Evolutionary conservation across 2,888 invertebrate species (phyloP).

Genomic region (Pegoplata infirma): DNA sequence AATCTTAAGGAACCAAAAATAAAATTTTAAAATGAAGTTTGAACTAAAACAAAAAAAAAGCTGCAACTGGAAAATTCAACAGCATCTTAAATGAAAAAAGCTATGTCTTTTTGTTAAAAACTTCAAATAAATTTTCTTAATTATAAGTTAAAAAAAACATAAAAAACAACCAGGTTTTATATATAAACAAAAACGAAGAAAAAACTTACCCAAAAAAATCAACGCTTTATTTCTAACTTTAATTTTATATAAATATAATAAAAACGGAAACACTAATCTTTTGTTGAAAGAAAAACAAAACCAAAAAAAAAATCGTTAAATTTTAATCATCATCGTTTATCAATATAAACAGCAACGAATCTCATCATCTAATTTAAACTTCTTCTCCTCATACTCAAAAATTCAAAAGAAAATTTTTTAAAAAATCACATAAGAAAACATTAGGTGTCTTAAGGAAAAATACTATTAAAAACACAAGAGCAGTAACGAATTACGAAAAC

Average conservation of each 20-base stretch:
- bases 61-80: not conserved
- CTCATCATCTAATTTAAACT: constrained; percentile 44
- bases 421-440: constrained; percentile 55
- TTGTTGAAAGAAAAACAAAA: constrained; percentile 35
- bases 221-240: constrained; percentile 58
- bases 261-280: constrained; percentile 41
- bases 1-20: constrained; percentile 33
- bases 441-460: constrained; percentile 51
- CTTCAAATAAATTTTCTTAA: constrained; percentile 24
- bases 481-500: constrained; percentile 47
- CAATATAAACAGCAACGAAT: constrained; percentile 53
- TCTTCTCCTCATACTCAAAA: constrained; percentile 12
- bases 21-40: constrained; percentile 18
- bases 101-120: constrained; percentile 33
- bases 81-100: constrained; percentile 8
- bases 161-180: constrained; percentile 55
- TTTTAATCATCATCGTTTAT: constrained; percentile 23
- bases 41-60: constrained; percentile 33
- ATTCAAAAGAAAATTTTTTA: not conserved
- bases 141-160: constrained; percentile 39
- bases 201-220: constrained; percentile 41
- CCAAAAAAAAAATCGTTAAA: constrained; percentile 18
- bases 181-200: constrained; percentile 29
- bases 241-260: constrained; percentile 55
- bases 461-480: constrained; percentile 22